These are phyloP conservation scores for Hephaestus fuliginosus DNA, from an alignment of 2,797 vertebrate species.

Conservation along the genomic window DNA sequence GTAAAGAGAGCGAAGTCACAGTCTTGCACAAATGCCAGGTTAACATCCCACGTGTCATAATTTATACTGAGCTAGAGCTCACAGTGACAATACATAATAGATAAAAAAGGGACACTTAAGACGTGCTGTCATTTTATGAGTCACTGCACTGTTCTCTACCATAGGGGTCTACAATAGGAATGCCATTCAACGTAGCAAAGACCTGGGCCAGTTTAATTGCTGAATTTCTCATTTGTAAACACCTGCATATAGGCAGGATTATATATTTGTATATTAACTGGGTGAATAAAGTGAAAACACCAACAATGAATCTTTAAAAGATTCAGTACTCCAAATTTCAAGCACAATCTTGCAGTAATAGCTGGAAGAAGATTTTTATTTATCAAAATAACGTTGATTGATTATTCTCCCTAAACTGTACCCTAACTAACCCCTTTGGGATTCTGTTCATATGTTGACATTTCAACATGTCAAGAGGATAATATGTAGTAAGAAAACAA, in stretches of 20 bases:
- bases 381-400: neutral
- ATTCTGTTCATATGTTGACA: neutral
- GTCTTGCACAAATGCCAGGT: neutral
- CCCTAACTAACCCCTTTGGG: too few relatives aligned
- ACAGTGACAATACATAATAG: neutral
- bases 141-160: neutral
- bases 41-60: neutral
- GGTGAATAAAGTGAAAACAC: conserved; percentile 5
- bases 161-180: too few relatives aligned
- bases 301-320: neutral
- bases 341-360: neutral
- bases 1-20: neutral
- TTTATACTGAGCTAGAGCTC: neutral
- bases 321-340: neutral
- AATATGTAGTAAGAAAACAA: neutral
- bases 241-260: neutral
- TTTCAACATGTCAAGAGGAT: neutral
- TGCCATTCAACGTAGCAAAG: neutral
- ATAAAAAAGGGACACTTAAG: neutral
- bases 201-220: neutral
- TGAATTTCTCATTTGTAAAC: neutral
- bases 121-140: neutral
- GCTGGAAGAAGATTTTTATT: fast-evolving
- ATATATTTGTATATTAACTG: neutral
- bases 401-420: neutral